These are phyloP conservation scores for Ommatoiulus sabulosus DNA, from an alignment of 2,888 invertebrate species.

Conservation along the genomic window DNA sequence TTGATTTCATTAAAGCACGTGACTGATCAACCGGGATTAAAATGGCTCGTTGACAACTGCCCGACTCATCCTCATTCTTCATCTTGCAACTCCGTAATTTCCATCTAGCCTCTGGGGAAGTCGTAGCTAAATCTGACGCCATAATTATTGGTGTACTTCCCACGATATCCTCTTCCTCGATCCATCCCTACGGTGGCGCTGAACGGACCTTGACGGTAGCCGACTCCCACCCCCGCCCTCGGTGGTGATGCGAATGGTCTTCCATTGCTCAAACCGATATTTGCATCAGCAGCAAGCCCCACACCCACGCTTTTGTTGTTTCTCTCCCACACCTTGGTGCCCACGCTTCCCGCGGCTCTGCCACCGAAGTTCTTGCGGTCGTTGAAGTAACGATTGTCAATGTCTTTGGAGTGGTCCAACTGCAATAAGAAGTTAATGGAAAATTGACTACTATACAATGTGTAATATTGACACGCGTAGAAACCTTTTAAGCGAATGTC, in stretches of 20 bases:
- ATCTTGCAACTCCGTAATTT: background rate
- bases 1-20: background rate
- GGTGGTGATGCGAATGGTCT: conserved; percentile 51
- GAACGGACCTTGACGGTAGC: conserved; percentile 41
- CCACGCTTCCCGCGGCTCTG: conserved; percentile 34
- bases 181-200: conserved; percentile 50
- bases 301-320: conserved; percentile 53
- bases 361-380: conserved; percentile 25
- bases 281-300: background rate
- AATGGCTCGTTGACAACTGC: background rate
- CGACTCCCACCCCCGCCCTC: conserved; percentile 45
- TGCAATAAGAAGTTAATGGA: background rate
- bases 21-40: background rate
- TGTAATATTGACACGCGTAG: no score
- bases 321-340: conserved; percentile 47
- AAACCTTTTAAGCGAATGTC: no score
- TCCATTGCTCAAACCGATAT: conserved; percentile 51
- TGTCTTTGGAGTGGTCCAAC: background rate
- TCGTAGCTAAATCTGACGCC: background rate
- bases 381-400: conserved; percentile 25
- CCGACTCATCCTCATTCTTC: background rate
- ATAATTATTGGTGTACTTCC: conserved; percentile 31
- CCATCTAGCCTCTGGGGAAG: background rate
- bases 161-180: background rate
- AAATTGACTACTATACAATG: no score